A percentile compares a stretch with the other conserved stretches of the same genome.
Evolutionary conservation across 1,140 invertebrate species (phyloP).

Genomic region (Callitettix versicolor): DNA sequence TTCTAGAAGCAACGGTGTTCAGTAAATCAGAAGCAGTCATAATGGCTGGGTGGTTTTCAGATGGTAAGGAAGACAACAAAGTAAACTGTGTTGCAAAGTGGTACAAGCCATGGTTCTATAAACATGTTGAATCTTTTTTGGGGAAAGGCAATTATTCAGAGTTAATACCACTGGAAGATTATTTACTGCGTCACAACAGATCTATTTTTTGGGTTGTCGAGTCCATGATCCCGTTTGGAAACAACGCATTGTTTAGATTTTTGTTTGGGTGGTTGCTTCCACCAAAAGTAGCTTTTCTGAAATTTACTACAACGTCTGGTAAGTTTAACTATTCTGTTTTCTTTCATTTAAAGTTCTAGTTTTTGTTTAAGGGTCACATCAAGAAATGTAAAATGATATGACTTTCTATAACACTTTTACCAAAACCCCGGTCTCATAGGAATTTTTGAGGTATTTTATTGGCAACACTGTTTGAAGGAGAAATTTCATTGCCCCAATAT

Average conservation of each 20-base stretch:
- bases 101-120: slow-evolving; percentile 54
- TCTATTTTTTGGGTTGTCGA: slow-evolving; percentile 48
- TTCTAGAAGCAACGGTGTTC: slow-evolving; percentile 43
- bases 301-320: slow-evolving; percentile 42
- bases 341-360: neutral
- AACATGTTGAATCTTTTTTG: slow-evolving; percentile 44
- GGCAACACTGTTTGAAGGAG: too few species aligned
- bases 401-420: too few species aligned
- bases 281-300: slow-evolving; percentile 40
- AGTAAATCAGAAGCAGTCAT: slow-evolving; percentile 40
- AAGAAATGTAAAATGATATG: too few species aligned
- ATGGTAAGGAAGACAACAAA: slow-evolving; percentile 29
- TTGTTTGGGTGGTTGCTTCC: slow-evolving; percentile 37
- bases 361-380: too few species aligned
- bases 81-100: slow-evolving; percentile 39
- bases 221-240: slow-evolving; percentile 41
- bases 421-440: too few species aligned
- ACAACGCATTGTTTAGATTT: slow-evolving; percentile 34
- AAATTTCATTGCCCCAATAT: too few species aligned
- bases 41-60: slow-evolving; percentile 40
- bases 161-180: slow-evolving; percentile 42
- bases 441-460: too few species aligned
- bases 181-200: slow-evolving; percentile 41
- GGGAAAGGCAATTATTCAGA: slow-evolving; percentile 36
- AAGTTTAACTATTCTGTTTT: neutral